These are phyloP conservation scores for Theodoxus fluviatilis DNA, from an alignment of 2,888 invertebrate species.

Conservation along the genomic window DNA sequence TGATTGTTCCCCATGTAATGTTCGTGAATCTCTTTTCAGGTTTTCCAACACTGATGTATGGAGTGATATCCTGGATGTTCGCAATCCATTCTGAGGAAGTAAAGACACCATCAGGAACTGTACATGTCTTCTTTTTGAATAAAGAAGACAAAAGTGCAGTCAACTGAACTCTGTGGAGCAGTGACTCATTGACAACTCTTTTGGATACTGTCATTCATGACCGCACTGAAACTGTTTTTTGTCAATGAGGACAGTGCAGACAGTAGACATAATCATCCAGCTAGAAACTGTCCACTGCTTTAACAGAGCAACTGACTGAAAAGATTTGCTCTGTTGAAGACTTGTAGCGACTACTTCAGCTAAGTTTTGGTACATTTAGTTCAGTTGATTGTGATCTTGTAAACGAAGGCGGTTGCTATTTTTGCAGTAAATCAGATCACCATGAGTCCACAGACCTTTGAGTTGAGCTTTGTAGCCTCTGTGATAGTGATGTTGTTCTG, in stretches of 20 bases:
- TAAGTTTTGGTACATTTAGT: too few relatives aligned
- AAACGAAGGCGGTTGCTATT: background rate
- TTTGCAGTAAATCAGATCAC: background rate
- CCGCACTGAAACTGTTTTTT: too few relatives aligned
- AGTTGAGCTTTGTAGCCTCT: slow-evolving; percentile 33
- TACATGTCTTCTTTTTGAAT: slow-evolving; percentile 86
- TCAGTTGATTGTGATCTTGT: slow-evolving; percentile 10
- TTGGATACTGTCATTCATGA: too few relatives aligned
- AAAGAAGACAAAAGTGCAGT: slow-evolving; percentile 74
- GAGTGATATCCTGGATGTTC: slow-evolving; percentile 82
- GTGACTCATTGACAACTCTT: background rate
- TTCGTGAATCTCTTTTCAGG: too few relatives aligned
- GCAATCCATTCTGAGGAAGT: slow-evolving; percentile 83
- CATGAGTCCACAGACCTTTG: slow-evolving; percentile 37
- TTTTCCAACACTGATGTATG: slow-evolving; percentile 89
- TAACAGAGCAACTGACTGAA: too few relatives aligned
- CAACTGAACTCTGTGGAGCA: slow-evolving; percentile 23
- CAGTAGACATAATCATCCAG: too few relatives aligned
- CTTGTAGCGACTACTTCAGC: too few relatives aligned
- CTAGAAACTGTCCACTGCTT: background rate
- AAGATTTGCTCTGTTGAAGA: too few relatives aligned
- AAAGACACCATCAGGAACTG: slow-evolving; percentile 74
- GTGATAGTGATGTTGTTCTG: slow-evolving; percentile 31
- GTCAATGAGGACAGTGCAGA: too few relatives aligned
- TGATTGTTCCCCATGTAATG: slow-evolving; percentile 42